These are phyloP conservation scores for Phalera bucephala DNA, from an alignment of 2,888 invertebrate species.

Conservation along the genomic window DNA sequence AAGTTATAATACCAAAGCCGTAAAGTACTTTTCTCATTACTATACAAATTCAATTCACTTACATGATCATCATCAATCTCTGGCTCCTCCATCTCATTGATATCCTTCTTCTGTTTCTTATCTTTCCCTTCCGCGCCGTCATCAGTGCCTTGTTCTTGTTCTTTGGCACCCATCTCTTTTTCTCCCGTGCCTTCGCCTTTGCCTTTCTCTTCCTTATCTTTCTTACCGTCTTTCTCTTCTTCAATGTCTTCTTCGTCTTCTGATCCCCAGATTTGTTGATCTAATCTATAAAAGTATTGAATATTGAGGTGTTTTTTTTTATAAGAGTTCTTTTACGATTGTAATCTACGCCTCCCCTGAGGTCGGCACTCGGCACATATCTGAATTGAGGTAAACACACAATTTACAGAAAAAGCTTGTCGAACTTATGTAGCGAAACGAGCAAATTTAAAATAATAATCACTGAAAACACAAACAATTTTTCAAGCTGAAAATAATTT, in stretches of 20 bases:
- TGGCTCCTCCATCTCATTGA: constrained; percentile 92
- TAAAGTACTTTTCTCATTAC: too few species aligned
- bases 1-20: too few species aligned
- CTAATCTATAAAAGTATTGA: constrained; percentile 64
- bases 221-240: constrained; percentile 71
- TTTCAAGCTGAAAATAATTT: too few species aligned
- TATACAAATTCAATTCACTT: too few species aligned
- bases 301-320: neutral
- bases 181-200: constrained; percentile 85
- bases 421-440: too few species aligned
- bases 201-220: constrained; percentile 85
- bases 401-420: too few species aligned
- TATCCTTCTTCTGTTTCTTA: constrained; percentile 86
- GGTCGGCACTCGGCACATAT: too few species aligned
- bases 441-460: too few species aligned
- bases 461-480: too few species aligned
- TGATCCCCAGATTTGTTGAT: constrained; percentile 92
- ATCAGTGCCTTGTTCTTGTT: constrained; percentile 80
- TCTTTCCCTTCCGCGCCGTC: constrained; percentile 80
- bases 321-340: too few species aligned
- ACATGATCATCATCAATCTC: constrained; percentile 91
- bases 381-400: too few species aligned
- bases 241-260: constrained; percentile 89
- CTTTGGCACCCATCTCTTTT: constrained; percentile 90
- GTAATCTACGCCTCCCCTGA: too few species aligned